Conservation (phyloP, 2,113 vertebrate genomes). For the Myodes glareolus region DNA sequence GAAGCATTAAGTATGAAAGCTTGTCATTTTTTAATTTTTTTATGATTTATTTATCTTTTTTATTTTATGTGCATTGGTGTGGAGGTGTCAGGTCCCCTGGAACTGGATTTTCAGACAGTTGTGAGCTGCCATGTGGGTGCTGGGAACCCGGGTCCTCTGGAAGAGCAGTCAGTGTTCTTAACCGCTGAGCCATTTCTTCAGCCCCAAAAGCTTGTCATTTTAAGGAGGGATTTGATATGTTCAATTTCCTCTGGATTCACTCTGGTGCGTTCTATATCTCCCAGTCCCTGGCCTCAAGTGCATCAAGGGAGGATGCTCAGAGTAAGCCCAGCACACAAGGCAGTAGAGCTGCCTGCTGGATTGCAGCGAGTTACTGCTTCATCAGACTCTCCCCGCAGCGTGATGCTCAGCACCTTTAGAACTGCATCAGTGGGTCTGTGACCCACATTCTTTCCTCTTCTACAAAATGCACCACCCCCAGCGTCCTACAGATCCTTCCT, state of each 20-base stretch:
- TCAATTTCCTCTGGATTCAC: not conserved
- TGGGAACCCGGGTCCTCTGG: too few species aligned
- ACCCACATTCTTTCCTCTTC: not conserved
- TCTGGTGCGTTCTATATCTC: not conserved
- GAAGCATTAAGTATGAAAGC: not conserved
- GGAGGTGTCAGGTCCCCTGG: too few species aligned
- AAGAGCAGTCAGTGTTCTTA: too few species aligned
- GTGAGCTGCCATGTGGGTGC: too few species aligned
- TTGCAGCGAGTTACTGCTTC: not conserved
- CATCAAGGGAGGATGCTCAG: too few species aligned
- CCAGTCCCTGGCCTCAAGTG: not conserved
- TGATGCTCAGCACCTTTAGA: not conserved
- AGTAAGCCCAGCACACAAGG: not conserved
- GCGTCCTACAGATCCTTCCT: not conserved
- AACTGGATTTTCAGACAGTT: too few species aligned
- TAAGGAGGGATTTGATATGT: not conserved
- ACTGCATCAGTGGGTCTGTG: not conserved
- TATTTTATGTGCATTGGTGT: too few species aligned
- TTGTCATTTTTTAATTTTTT: not conserved
- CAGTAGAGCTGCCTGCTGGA: fast-evolving
- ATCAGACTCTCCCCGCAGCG: too few species aligned
- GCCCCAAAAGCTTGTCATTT: not conserved
- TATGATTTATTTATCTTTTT: too few species aligned
- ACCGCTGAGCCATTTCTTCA: too few species aligned
- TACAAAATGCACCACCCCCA: not conserved